Evolutionary conservation across 2,888 invertebrate species (phyloP), one percentile per base, ranked within the genome.

Genomic region (Hemistola chrysoprasaria): DNA sequence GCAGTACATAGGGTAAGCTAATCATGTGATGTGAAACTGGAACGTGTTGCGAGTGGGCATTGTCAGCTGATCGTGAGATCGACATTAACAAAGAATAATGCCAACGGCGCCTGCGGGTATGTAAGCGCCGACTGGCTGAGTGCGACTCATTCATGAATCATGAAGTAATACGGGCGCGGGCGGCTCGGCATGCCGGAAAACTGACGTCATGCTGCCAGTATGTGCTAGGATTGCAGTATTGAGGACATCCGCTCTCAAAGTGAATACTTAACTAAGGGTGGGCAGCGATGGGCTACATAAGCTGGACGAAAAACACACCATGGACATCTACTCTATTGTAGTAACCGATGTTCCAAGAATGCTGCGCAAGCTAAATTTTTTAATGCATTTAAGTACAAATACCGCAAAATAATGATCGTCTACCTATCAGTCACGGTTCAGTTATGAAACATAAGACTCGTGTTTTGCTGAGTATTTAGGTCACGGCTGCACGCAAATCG

Each of bases 391-490:
- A n/a, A n/a, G n/a, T n/a, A n/a, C n/a, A n/a, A n/a, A n/a, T n/a
- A 62, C 58, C 55, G 57, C 59, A 64, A 62, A 32, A 68, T 61
- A 59, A 66, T 65, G 56, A 55, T 60, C n/a, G n/a, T n/a, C n/a
- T n/a, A n/a, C n/a, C n/a, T 63, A 63, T 62, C 56, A 61, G 62
- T 34, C 59, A 62, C 55, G 40, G 62, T 68, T 67, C 65, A 62
- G 64, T 76, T 72, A 75, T 71, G 69, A 75, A 77, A 74, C 62
- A n/a, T n/a, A 65, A 73, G 73, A 73, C 65, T 67, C 66, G 68
- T 70, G 71, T 75, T 80, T 74, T 72, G 69, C 74, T 59, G 77
- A 76, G 77, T 75, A 83, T 83, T 79, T 78, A 71, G 80, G 81
- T 81, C 80, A 82, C 59, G 81, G 77, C 78, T 77, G 71, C 69